These are phyloP conservation scores for Rhorus exstirpatorius DNA, from an alignment of 2,888 invertebrate species.

Conservation along the genomic window DNA sequence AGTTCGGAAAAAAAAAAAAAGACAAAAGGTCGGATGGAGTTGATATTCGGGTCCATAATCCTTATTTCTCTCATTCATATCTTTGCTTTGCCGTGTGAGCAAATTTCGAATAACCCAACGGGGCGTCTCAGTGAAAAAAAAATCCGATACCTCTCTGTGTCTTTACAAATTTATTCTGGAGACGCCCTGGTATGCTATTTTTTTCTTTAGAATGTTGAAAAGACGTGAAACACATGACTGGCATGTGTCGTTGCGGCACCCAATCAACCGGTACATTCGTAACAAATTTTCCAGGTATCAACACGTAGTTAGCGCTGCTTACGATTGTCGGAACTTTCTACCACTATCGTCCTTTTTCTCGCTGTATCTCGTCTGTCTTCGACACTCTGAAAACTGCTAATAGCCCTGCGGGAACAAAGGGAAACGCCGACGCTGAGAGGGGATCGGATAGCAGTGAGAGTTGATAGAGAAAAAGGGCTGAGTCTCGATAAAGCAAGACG, in stretches of 20 bases:
- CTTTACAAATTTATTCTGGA: slow-evolving; percentile 18
- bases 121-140: background rate
- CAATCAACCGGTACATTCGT: slow-evolving; percentile 29
- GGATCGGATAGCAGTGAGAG: slow-evolving; percentile 66
- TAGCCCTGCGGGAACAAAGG: slow-evolving; percentile 60
- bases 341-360: slow-evolving; percentile 30
- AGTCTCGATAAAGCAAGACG: slow-evolving; percentile 67
- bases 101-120: background rate
- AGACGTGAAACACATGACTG: slow-evolving; percentile 29
- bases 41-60: background rate
- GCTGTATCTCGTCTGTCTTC: slow-evolving; percentile 24
- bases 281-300: slow-evolving; percentile 58
- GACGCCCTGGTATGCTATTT: background rate
- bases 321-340: slow-evolving; percentile 37
- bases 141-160: slow-evolving; percentile 10
- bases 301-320: slow-evolving; percentile 61
- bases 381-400: slow-evolving; percentile 54
- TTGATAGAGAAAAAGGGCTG: slow-evolving; percentile 66
- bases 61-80: background rate
- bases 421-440: slow-evolving; percentile 53
- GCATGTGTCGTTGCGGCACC: slow-evolving; percentile 23
- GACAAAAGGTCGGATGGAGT: background rate
- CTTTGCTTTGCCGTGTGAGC: background rate
- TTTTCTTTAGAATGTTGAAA: slow-evolving; percentile 19
- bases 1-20: slow-evolving; percentile 7